Base-by-base conservation (phyloP, 2,888 invertebrate species). In the Macaria liturata region DNA sequence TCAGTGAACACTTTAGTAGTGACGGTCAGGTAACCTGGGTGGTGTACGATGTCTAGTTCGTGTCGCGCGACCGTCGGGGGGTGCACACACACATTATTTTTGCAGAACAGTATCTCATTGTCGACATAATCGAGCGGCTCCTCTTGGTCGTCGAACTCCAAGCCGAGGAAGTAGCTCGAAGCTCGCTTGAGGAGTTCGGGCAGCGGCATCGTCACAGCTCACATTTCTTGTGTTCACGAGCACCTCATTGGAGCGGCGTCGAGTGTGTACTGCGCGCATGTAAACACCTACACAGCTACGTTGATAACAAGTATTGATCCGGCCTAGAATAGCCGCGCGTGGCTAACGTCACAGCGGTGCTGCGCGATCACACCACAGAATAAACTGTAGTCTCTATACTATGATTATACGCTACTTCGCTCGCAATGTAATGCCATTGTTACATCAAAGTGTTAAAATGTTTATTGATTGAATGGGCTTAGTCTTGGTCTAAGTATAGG, bases 41-140 rank as follows among this genome's bases (percentile, higher is more conserved):
- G 96, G 78, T 98, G 98, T 0, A 97, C 93, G 37, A 96, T 94
- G 69, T 98, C 97, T 54, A 95, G 94, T 72, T 96, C 96, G 71
- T 96, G 96, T 49, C 97, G 94, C 52, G 96, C 94, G 62, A 96
- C 93, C 0, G 96, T 96, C 49, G 98, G 97, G 4, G 98, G 98
- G 92, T 99, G 98, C 47, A 99, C 98, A 84, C 98, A 99, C 40
- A 99, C 98, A 87, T 99, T 98, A 84, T 99, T 99, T 91, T 98
- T 99, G 87, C 97, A 97, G 84, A 96, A 97, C 50, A 97, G 90
- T 61, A 96, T 94, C 91, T 97, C 97, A 76, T 97, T 97, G 85
- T 97, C 96, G 80, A 96, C 95, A 78, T 96, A 96, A 75, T 93
- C 86, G 46, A 92, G 92, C 65, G 92, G 92, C 71, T 93, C 92